phyloP scores from a whole-genome alignment of 1,140 invertebrate genomes.

The Phenacoccus solenopsis region DNA sequence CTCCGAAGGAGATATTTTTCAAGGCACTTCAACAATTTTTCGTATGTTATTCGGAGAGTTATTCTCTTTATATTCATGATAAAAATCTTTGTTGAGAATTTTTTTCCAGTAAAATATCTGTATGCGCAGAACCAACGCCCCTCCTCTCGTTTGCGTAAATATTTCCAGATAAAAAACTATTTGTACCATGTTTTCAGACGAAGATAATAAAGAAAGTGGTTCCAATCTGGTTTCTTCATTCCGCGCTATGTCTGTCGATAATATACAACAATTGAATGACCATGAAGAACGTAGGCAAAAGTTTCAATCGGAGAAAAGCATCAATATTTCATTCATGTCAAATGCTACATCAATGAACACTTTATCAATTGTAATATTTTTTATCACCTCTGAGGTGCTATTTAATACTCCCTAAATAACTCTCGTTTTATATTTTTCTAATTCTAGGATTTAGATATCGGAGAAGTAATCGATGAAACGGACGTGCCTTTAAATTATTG shows the following conservation, averaged over 20 bases:
- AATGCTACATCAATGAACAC: background rate
- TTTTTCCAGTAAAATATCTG: too few species aligned
- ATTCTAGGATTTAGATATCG: constrained; percentile 45
- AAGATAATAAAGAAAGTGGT: background rate
- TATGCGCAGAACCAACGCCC: too few species aligned
- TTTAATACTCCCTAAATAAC: background rate
- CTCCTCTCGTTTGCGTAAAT: too few species aligned
- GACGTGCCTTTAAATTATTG: constrained; percentile 52
- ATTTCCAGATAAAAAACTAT: too few species aligned
- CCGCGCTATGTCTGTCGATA: background rate
- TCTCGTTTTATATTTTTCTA: constrained; percentile 21
- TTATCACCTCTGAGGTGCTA: background rate
- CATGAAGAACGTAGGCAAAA: background rate
- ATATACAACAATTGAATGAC: constrained; percentile 1
- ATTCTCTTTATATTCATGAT: too few species aligned
- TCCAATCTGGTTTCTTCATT: background rate
- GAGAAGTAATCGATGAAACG: constrained; percentile 45
- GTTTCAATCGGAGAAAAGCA: background rate
- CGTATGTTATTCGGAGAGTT: too few species aligned
- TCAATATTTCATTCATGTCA: background rate
- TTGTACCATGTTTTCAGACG: background rate
- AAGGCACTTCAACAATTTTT: too few species aligned
- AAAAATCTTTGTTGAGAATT: too few species aligned
- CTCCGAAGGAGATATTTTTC: too few species aligned
- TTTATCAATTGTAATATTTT: constrained; percentile 8